phyloP scores from a whole-genome alignment of 2,113 vertebrate genomes.

The Gavialis gangeticus region DNA sequence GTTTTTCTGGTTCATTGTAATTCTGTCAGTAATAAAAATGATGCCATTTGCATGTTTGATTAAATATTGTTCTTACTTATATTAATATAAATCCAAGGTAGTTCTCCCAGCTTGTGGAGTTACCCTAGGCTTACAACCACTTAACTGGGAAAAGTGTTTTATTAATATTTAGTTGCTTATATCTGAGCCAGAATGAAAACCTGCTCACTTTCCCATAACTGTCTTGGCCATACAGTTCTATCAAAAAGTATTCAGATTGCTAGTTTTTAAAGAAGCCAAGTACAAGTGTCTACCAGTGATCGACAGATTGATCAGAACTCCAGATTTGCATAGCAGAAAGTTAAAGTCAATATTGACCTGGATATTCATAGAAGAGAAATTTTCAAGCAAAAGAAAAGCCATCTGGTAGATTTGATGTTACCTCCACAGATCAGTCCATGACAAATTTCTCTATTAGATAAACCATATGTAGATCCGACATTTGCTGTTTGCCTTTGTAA shows the following conservation, averaged over 20 bases:
- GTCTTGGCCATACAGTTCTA: neutral
- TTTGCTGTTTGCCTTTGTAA: conserved; percentile 7
- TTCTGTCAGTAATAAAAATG: neutral
- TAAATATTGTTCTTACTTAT: neutral
- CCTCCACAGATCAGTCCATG: neutral
- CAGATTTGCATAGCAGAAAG: neutral
- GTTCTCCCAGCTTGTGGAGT: neutral
- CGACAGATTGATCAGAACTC: neutral
- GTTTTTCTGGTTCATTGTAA: neutral
- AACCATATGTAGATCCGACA: neutral
- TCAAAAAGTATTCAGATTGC: neutral
- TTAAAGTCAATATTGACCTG: neutral
- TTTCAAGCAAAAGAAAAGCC: neutral
- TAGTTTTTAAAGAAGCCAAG: neutral
- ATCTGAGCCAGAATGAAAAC: neutral
- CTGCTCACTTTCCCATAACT: neutral
- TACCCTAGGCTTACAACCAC: neutral
- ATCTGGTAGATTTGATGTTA: neutral
- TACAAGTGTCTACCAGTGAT: neutral
- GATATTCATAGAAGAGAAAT: neutral
- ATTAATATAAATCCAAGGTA: neutral
- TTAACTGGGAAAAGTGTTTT: neutral
- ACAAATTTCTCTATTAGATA: conserved; percentile 14
- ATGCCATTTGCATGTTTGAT: neutral
- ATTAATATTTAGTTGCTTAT: neutral